Base-by-base conservation (phyloP, 2,888 invertebrate genomes). In the Synanthedon vespiformis region DNA sequence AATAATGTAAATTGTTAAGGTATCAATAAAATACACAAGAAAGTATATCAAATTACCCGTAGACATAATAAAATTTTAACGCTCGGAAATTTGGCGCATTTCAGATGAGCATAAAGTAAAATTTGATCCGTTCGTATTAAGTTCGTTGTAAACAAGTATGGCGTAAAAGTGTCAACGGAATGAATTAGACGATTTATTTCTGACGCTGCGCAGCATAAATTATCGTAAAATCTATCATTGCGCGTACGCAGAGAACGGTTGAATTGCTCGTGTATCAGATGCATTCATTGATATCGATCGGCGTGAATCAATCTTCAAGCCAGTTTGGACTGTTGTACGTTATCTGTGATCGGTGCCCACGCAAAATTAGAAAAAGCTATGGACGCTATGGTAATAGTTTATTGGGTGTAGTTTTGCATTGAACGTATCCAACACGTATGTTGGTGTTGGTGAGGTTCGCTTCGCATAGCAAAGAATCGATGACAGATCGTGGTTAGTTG, bases 251-350 rank as follows among this genome's bases (percentile, higher is more conserved):
- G 57, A 48, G 44, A 44, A 55, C 60, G 63, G 59, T 67, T 68
- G 62, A 67, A 80, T 79, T 79, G 60, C 64, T 67, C 67, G 61
- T 67, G 65, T 72, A 78, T 80, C 76, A 69, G 81, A 82, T 81
- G 71, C 64, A 65, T 69, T 69, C 68, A 64, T 57, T 68, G 82
- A 83, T 85, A 81, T 67, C 66, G 64, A 64, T 65, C 66, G 69
- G 74, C 72, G 76, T 77, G 81, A 83, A 86, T 86, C 82, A 83
- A 86, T 86, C 81, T 84, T 77, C 65, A 68, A 66, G 65, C 69
- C 68, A 67, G 80, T 84, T 76, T 64, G 68, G 66, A 65, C 69
- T 68, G 67, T 60, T 64, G 61, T 67, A 70, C 70, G 68, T 77
- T 82, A 84, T 84, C 84, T 72, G 44, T 56, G 67, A 81, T 84